A percentile compares a stretch with the other conserved stretches of the same genome.
phyloP scores from a whole-genome alignment of 1,140 invertebrate genomes.

The Pteromalus puparum region DNA sequence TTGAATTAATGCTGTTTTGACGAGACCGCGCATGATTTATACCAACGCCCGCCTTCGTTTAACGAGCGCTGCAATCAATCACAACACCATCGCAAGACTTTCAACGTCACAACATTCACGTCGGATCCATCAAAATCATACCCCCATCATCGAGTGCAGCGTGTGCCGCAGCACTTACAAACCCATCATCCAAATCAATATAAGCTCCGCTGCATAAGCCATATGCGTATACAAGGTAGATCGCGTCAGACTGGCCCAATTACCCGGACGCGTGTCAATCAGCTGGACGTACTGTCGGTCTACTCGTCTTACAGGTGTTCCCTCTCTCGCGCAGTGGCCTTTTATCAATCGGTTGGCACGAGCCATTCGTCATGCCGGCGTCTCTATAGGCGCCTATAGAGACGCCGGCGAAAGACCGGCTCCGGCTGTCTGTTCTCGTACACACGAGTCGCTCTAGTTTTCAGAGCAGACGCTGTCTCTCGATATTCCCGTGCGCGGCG shows the following conservation, averaged over 20 bases:
- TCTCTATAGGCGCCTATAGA: too few species aligned
- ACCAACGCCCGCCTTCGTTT: background rate
- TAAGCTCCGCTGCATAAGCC: background rate
- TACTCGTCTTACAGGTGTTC: background rate
- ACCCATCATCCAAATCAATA: background rate
- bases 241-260: too few species aligned
- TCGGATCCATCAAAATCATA: background rate
- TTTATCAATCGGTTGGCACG: background rate
- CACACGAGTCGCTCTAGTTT: background rate
- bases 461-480: too few species aligned
- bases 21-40: background rate
- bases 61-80: background rate
- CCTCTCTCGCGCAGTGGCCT: too few species aligned
- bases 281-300: background rate
- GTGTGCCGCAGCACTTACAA: background rate
- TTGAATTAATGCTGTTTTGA: too few species aligned
- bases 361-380: slow-evolving; percentile 12
- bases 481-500: too few species aligned
- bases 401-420: background rate
- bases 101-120: background rate
- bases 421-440: background rate
- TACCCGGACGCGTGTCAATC: background rate
- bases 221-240: too few species aligned
- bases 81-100: background rate
- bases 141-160: background rate